phyloP scores from a whole-genome alignment of 2,888 invertebrate species.

The Agonopterix arenella region DNA sequence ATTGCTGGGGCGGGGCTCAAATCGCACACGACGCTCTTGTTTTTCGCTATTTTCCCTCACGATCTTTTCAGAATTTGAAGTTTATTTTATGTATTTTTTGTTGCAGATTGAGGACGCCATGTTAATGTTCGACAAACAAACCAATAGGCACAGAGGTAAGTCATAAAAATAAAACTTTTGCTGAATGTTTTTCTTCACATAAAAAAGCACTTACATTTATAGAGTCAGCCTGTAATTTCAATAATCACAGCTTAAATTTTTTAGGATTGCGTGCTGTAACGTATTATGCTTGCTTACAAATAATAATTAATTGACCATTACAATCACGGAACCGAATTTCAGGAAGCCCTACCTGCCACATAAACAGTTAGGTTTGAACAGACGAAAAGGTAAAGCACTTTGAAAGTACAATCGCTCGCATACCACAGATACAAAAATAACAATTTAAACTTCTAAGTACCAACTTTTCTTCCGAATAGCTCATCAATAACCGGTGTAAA shows the following conservation, averaged over 20 bases:
- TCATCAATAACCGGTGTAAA: neutral
- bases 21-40: constrained; percentile 67
- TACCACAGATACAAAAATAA: too few species aligned
- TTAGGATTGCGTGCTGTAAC: constrained; percentile 23
- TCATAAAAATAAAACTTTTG: constrained; percentile 15
- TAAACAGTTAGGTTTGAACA: neutral
- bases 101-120: constrained; percentile 99
- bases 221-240: constrained; percentile 13
- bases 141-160: constrained; percentile 99
- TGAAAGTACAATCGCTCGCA: too few species aligned
- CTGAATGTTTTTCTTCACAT: neutral
- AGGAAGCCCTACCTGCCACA: constrained; percentile 1
- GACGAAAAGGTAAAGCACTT: too few species aligned
- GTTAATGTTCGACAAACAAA: constrained; percentile 99
- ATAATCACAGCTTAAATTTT: constrained; percentile 19
- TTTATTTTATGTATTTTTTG: constrained; percentile 66
- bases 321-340: constrained; percentile 17
- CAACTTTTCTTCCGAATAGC: neutral
- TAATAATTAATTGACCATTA: constrained; percentile 25
- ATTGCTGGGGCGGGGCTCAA: constrained; percentile 70
- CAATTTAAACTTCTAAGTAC: neutral
- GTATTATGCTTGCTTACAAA: constrained; percentile 21
- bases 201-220: neutral
- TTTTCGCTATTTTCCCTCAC: constrained; percentile 59
- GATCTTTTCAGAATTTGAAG: constrained; percentile 52